A percentile compares a stretch with the other conserved stretches of the same genome.
Evolutionary conservation across 1,140 invertebrate genomes (phyloP).

Genomic region (Asbolus verrucosus): DNA sequence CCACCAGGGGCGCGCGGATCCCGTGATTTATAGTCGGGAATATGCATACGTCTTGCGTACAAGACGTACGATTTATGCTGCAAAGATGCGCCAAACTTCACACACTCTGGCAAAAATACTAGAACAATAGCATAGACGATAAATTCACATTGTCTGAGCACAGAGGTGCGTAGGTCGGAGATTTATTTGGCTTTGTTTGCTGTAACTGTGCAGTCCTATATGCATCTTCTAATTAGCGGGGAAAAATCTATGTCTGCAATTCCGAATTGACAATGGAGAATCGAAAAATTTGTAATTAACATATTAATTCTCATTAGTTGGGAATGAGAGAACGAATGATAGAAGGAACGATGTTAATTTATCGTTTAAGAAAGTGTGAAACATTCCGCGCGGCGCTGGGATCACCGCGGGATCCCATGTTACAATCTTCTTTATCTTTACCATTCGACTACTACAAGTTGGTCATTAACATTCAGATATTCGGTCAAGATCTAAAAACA

Average conservation of each 20-base stretch:
- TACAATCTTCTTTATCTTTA: constrained; percentile 61
- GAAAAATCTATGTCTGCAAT: constrained; percentile 18
- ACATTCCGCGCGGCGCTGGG: constrained; percentile 60
- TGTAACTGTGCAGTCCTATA: neutral
- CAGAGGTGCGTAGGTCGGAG: constrained; percentile 39
- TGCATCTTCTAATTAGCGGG: constrained; percentile 24
- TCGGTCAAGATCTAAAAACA: constrained; percentile 49
- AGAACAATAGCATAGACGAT: constrained; percentile 48
- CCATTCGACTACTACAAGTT: constrained; percentile 59
- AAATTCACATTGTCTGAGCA: constrained; percentile 38
- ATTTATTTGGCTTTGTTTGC: constrained; percentile 48
- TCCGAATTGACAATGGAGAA: constrained; percentile 6
- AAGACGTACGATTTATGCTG: constrained; percentile 37
- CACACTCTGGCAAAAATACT: constrained; percentile 30
- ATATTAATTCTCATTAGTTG: constrained; percentile 51
- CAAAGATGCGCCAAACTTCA: constrained; percentile 46
- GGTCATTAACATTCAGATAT: constrained; percentile 60
- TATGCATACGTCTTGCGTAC: constrained; percentile 42
- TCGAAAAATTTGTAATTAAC: constrained; percentile 47
- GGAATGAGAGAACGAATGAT: constrained; percentile 43
- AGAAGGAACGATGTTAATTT: constrained; percentile 59
- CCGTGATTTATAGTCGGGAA: constrained; percentile 49
- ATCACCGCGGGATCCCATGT: constrained; percentile 61
- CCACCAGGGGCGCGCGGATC: constrained; percentile 49
- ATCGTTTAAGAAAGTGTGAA: constrained; percentile 63